phyloP scores from a whole-genome alignment of 2,888 invertebrate genomes.

The Itoplectis maculator region DNA sequence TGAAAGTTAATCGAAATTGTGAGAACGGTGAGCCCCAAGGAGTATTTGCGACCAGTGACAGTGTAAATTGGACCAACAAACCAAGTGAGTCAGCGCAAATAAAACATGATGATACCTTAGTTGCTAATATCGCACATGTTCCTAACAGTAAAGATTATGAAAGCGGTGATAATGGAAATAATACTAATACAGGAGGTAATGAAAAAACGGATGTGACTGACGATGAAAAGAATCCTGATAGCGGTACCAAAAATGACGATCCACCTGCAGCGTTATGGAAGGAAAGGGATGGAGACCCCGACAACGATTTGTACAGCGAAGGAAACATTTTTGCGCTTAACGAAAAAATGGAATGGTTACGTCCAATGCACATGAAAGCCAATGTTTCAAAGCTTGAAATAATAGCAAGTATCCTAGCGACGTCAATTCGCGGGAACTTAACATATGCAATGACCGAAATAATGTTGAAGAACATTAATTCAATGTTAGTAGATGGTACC shows the following conservation, averaged over 20 bases:
- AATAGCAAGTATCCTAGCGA: constrained; percentile 5
- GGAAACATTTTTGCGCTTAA: constrained; percentile 1
- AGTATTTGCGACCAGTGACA: constrained; percentile 1
- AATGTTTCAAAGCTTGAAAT: not conserved
- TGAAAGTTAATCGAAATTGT: constrained; percentile 1
- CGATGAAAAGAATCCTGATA: not conserved
- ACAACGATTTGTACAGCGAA: not conserved
- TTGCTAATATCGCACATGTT: not conserved
- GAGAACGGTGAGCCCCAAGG: constrained; percentile 1
- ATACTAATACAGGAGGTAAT: not conserved
- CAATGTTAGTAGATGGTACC: constrained; percentile 7
- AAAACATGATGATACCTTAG: not conserved
- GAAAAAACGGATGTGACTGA: not conserved
- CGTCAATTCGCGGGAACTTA: constrained; percentile 13
- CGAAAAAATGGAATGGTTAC: constrained; percentile 5
- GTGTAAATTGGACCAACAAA: not conserved
- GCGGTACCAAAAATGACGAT: constrained; percentile 1
- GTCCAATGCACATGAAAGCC: not conserved
- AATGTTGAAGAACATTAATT: constrained; percentile 9
- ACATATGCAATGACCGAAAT: constrained; percentile 10
- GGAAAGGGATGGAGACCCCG: not conserved
- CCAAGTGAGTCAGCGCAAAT: constrained; percentile 1
- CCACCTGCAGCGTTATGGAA: constrained; percentile 1
- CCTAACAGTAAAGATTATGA: constrained; percentile 1
- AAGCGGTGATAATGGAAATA: constrained; percentile 1